Conservation (phyloP, 1,140 invertebrate species). For the Drosophila watanabei region DNA sequence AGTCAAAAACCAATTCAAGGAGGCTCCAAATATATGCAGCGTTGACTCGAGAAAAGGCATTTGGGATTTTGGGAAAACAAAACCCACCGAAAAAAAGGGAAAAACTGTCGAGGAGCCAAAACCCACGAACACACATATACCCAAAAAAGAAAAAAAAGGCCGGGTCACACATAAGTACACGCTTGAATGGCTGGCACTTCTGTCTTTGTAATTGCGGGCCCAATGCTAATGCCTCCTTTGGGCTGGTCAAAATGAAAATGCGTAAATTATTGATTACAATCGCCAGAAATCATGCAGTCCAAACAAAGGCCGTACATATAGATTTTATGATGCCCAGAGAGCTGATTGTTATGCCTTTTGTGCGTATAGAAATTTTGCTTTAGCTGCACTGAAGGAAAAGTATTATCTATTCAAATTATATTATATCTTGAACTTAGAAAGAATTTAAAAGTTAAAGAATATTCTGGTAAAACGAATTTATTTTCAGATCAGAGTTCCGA, state of each 20-base stretch:
- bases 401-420: not conserved
- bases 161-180: conserved; percentile 46
- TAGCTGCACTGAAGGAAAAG: not conserved
- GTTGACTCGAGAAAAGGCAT: conserved; percentile 65
- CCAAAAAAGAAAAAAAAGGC: not conserved
- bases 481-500: not conserved
- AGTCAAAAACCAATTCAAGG: conserved; percentile 36
- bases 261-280: conserved; percentile 84
- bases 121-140: conserved; percentile 13
- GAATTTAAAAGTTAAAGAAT: not conserved
- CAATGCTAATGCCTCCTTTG: conserved; percentile 79
- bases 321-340: conserved; percentile 60
- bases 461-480: not conserved
- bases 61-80: conserved; percentile 57
- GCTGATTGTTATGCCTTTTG: conserved; percentile 75
- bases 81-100: conserved; percentile 23
- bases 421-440: not conserved
- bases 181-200: conserved; percentile 74
- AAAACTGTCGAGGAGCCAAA: conserved; percentile 21
- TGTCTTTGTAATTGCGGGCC: conserved; percentile 72
- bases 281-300: conserved; percentile 68
- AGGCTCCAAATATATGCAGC: conserved; percentile 66
- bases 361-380: conserved; percentile 39
- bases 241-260: conserved; percentile 77
- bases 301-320: conserved; percentile 60